Evolutionary conservation across 2,888 invertebrate species (phyloP).

Genomic region (Epiblema foenella): DNA sequence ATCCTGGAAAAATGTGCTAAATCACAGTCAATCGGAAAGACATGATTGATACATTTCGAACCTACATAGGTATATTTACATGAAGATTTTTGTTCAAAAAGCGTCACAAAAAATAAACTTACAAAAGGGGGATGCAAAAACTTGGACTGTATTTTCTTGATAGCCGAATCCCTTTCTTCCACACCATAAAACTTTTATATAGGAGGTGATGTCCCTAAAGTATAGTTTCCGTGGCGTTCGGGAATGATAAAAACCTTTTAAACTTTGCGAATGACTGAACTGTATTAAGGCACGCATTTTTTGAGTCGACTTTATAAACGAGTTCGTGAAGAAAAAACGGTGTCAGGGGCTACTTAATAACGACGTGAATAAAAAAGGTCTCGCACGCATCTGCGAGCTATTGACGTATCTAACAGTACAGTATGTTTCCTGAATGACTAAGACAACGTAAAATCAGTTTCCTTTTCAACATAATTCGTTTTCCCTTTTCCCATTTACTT

Average conservation of each 20-base stretch:
- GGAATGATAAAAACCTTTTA: slow-evolving; percentile 70
- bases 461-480: too few relatives aligned
- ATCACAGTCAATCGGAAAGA: too few relatives aligned
- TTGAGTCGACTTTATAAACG: slow-evolving; percentile 48
- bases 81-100: not conserved
- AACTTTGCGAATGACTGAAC: slow-evolving; percentile 61
- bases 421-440: too few relatives aligned
- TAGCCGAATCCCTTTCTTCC: slow-evolving; percentile 78
- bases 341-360: not conserved
- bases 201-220: slow-evolving; percentile 73
- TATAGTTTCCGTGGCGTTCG: slow-evolving; percentile 71
- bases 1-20: too few relatives aligned
- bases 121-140: slow-evolving; percentile 71
- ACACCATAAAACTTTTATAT: slow-evolving; percentile 80
- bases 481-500: too few relatives aligned
- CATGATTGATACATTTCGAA: not conserved
- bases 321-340: slow-evolving; percentile 27
- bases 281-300: slow-evolving; percentile 57
- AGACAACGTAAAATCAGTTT: too few relatives aligned
- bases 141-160: slow-evolving; percentile 72
- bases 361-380: not conserved
- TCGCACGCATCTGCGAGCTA: too few relatives aligned
- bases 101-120: slow-evolving; percentile 55
- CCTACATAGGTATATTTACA: not conserved
- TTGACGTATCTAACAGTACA: too few relatives aligned